These are phyloP conservation scores for Eulemur rubriventer DNA, from an alignment of 2,797 vertebrate species.

Conservation along the genomic window DNA sequence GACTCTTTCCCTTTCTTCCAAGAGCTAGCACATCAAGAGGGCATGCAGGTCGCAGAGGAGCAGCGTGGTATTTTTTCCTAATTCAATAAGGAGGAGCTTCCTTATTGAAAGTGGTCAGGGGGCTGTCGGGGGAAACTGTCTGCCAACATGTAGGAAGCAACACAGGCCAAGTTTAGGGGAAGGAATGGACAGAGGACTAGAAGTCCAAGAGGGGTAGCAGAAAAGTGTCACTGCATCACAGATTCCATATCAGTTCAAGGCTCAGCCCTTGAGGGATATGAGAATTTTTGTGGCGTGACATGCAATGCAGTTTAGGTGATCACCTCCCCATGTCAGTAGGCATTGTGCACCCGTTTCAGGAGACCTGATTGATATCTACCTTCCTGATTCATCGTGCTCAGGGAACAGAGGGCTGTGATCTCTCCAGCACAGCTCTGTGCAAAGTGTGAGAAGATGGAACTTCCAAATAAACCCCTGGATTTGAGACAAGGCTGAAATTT, in stretches of 20 bases:
- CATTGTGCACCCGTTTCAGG: background rate
- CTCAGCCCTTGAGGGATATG: background rate
- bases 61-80: background rate
- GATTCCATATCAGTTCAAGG: background rate
- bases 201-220: background rate
- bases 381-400: background rate
- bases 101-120: background rate
- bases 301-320: background rate
- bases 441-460: slow-evolving; percentile 15
- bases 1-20: background rate
- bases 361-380: background rate
- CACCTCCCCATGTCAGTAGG: background rate
- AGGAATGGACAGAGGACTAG: too few species aligned
- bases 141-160: background rate
- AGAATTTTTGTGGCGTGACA: background rate
- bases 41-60: background rate
- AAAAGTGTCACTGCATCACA: background rate
- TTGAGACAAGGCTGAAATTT: slow-evolving; percentile 78
- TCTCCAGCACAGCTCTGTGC: slow-evolving; percentile 13
- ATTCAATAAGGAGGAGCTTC: background rate
- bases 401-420: background rate
- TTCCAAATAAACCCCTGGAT: slow-evolving; percentile 74
- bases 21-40: background rate
- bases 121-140: background rate
- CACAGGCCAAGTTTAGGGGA: background rate